Evolutionary conservation across 2,113 vertebrate species (phyloP), one percentile per base, ranked within the genome.

Genomic region (Trematomus loennbergii): DNA sequence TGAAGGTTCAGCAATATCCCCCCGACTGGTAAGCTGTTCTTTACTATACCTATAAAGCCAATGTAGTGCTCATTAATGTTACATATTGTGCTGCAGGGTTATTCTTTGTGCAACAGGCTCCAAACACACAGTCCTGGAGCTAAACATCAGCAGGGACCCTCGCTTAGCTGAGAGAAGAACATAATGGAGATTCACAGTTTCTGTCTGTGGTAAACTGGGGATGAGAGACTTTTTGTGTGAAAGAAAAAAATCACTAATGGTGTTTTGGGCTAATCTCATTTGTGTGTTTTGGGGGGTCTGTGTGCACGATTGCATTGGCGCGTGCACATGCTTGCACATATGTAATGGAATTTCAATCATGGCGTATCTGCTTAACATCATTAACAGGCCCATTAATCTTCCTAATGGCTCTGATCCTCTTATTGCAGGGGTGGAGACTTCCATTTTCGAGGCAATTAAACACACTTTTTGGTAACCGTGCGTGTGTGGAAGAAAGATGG

Each of bases 371-470:
- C 95, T 95, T 91, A 96, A 91, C 88, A 93, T 94, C 90, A 94
- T 95, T 92, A 94, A 61, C 63, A 76, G 89, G 85, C 77, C 77
- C 92, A 94, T 95, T 94, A 93, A 93, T 94, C 94, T 93, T 78
- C 69, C 86, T 94, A 93, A 95, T 94, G 89, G 80, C 83, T 87
- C 59, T 73, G 88, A 91, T 91, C 86, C 53, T 49, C 87, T 93
- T 90, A 94, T 93, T 90, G 81, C 84, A 74, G 87, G 89, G 93
- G 91, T 91, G 90, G 90, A 91, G 91, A 90, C 74, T 77, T 81
- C 88, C 66, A 89, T 93, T 94, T 93, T 92, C 85, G 49, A 93
- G 90, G 85, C 89, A 86, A 93, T 93, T 92, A 89, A 92, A 89
- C 86, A 45, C 80, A 88, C 72, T 88, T 94, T 91, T 89, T 65